A percentile compares a stretch with the other conserved stretches of the same genome.
Conservation (phyloP, 2,113 vertebrate genomes). For the Sturnus vulgaris region DNA sequence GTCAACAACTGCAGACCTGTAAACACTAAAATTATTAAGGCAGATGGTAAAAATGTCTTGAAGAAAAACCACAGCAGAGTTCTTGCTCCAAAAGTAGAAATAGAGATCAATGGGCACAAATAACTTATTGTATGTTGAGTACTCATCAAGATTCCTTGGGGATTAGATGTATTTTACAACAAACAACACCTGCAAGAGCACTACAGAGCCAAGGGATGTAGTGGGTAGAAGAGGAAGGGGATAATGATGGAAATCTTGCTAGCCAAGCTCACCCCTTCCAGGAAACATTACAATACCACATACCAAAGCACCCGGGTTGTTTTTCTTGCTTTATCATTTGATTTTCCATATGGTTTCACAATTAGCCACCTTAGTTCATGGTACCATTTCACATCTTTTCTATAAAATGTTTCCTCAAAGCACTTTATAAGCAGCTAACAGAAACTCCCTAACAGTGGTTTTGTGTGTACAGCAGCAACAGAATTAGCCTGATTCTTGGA, state of each 20-base stretch:
- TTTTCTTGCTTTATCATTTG: slow-evolving; percentile 20
- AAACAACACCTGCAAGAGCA: slow-evolving; percentile 61
- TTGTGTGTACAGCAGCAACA: not conserved
- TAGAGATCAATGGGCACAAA: not conserved
- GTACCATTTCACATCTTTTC: not conserved
- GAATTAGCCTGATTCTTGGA: not conserved
- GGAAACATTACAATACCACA: slow-evolving; percentile 32
- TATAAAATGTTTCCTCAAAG: not conserved
- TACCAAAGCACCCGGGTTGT: not conserved
- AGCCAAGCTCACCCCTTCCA: slow-evolving; percentile 6
- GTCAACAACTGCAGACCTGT: not conserved
- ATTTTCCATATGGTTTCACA: slow-evolving; percentile 23
- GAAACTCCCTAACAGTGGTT: not conserved
- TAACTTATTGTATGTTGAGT: not conserved
- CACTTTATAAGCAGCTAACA: not conserved
- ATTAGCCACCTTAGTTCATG: not conserved
- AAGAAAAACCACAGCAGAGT: not conserved
- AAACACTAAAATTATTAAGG: not conserved
- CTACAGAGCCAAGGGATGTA: not conserved
- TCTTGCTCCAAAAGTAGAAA: slow-evolving; percentile 4
- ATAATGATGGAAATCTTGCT: slow-evolving; percentile 15
- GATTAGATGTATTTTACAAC: slow-evolving; percentile 22
- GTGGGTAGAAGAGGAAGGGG: slow-evolving; percentile 15
- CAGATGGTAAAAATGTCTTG: not conserved
- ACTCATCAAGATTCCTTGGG: slow-evolving; percentile 11